Base-by-base conservation (phyloP, 2,113 vertebrate genomes). In the Falco punctatus region DNA sequence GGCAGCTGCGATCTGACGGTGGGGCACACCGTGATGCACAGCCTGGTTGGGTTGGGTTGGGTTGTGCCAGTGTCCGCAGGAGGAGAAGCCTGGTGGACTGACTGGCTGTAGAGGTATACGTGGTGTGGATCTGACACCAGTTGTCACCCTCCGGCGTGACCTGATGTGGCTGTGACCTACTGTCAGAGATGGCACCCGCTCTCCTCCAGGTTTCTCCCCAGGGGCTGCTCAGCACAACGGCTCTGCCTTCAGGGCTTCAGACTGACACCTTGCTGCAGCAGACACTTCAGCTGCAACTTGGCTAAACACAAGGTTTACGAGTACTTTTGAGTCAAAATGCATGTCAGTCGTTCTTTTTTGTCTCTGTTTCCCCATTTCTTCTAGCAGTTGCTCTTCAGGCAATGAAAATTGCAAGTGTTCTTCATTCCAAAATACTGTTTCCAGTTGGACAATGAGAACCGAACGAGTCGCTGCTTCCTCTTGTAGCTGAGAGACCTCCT, bases 21-120 rank as follows among this genome's bases (percentile, higher is more conserved):
- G 52, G 85, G 23, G n/a, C 24, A 19, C 0, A 1, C 0, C 2
- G 3, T 9, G 54, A 8, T 3, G 40, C 0, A 4, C 48, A 69
- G 54, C 59, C 30, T 13, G 49, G 23, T 44, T 1, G 1, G 32
- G 32, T 32, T 21, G 1, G 2, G 32, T n/a, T 46, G 61, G 27
- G n/a, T 8, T 64, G 10, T 66, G 40, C 30, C 40, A 1, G 12
- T 18, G 35, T 24, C 65, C 1, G 2, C 1, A 7, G 40, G 4
- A 10, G 40, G 9, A 71, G 67, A 24, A 66, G 72, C 40, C 61
- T 0, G 2, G 10, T 46, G 77, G 69, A 24, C 10, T 1, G 2
- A 7, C 35, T 42, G 58, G 49, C 59, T 58, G 65, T 32, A 48
- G 84, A 5, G 32, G 21, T 11, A 2, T 12, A 5, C 0, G 2